Evolutionary conservation across 2,797 vertebrate genomes (phyloP).

Genomic region (Novumbra hubbsi): DNA sequence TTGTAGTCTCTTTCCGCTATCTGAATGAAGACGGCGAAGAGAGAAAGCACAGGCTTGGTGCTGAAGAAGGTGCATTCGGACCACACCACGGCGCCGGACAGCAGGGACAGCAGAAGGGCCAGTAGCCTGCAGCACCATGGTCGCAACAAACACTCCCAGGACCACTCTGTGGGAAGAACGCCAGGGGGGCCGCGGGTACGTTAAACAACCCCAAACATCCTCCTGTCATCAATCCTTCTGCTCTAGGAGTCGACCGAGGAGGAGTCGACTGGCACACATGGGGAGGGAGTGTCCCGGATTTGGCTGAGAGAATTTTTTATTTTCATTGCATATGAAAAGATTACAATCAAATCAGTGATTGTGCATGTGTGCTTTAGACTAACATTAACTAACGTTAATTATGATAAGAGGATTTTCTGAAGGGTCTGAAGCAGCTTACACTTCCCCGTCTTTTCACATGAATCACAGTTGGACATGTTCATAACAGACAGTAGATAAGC

Average conservation of each 20-base stretch:
- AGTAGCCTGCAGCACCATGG: conserved; percentile 82
- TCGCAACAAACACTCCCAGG: conserved; percentile 90
- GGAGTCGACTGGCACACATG: too few species aligned
- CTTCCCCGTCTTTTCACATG: background rate
- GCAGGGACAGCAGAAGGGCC: conserved; percentile 79
- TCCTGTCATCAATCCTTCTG: too few species aligned
- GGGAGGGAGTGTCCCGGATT: too few species aligned
- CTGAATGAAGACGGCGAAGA: conserved; percentile 91
- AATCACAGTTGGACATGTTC: background rate
- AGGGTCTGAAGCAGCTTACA: background rate
- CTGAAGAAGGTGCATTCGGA: conserved; percentile 98
- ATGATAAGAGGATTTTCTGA: background rate
- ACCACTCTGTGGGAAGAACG: conserved; percentile 83
- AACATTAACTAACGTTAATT: background rate
- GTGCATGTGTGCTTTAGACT: too few species aligned
- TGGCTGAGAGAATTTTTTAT: too few species aligned
- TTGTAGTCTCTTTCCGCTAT: conserved; percentile 88
- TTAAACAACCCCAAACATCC: too few species aligned
- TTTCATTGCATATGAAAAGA: too few species aligned
- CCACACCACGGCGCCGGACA: conserved; percentile 91
- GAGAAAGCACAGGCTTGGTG: conserved; percentile 84
- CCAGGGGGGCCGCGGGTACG: too few species aligned
- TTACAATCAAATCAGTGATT: too few species aligned
- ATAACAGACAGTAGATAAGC: background rate
- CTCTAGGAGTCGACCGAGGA: too few species aligned